Conservation (phyloP, 2,113 vertebrate species). For the Gracilinanus agilis region DNA sequence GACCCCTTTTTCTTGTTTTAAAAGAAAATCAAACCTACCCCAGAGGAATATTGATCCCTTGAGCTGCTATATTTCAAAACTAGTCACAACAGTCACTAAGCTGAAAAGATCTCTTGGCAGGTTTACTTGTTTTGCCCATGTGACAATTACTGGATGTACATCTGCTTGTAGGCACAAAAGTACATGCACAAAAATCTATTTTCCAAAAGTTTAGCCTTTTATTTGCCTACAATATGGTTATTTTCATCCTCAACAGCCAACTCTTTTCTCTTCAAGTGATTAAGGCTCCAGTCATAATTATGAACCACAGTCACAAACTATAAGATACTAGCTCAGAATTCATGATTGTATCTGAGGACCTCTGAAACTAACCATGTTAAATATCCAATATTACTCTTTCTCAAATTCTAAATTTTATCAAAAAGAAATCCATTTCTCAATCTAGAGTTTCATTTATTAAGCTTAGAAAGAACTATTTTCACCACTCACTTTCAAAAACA, state of each 20-base stretch:
- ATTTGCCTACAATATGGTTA: neutral
- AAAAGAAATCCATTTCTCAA: neutral
- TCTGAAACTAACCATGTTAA: neutral
- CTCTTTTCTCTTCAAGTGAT: neutral
- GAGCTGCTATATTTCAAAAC: neutral
- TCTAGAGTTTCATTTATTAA: neutral
- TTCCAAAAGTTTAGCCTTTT: neutral
- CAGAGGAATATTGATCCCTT: neutral
- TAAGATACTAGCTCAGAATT: slow-evolving; percentile 24
- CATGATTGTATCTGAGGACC: slow-evolving; percentile 4
- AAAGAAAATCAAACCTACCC: neutral
- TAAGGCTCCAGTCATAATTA: neutral
- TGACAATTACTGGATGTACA: neutral
- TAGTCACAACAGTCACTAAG: slow-evolving; percentile 35
- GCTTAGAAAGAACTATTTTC: slow-evolving; percentile 27
- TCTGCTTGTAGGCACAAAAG: neutral
- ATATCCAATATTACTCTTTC: neutral
- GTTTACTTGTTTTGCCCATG: slow-evolving; percentile 1
- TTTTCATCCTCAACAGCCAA: neutral
- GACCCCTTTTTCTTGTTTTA: neutral
- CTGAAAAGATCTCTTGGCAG: neutral
- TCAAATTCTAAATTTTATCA: neutral
- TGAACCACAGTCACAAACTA: neutral
- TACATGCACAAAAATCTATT: neutral
- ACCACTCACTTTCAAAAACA: slow-evolving; percentile 50